Conservation (phyloP, 2,797 vertebrate genomes). For the Picus viridis region DNA sequence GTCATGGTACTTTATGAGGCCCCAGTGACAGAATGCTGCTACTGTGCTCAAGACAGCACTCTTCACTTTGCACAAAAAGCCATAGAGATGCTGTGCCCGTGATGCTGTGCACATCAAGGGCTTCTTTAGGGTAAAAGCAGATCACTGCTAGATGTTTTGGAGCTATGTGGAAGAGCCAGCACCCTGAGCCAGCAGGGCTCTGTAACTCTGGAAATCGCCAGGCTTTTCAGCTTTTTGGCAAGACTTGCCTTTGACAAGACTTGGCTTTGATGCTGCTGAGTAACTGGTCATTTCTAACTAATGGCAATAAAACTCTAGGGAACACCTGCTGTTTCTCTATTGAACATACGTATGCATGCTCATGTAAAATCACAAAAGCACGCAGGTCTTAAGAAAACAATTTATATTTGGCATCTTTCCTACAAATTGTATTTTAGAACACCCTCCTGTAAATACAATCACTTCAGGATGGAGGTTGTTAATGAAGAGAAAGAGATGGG, state of each 20-base stretch:
- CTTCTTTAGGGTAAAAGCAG: background rate
- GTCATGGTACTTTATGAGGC: background rate
- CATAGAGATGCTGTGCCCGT: background rate
- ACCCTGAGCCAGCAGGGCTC: background rate
- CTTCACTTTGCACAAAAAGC: background rate
- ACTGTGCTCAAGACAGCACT: background rate
- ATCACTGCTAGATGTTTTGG: background rate
- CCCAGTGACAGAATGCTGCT: background rate
- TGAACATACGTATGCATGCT: slow-evolving; percentile 51
- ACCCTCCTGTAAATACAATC: slow-evolving; percentile 17
- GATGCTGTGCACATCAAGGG: background rate
- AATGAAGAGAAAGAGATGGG: background rate
- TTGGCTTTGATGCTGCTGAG: slow-evolving; percentile 43
- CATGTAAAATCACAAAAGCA: slow-evolving; percentile 47
- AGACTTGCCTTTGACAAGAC: slow-evolving; percentile 8
- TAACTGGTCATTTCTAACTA: slow-evolving; percentile 63
- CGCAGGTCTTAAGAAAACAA: slow-evolving; percentile 14
- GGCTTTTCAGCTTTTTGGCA: slow-evolving; percentile 12
- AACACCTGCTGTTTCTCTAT: slow-evolving; percentile 54
- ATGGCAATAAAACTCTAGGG: slow-evolving; percentile 46
- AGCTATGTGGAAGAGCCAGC: background rate
- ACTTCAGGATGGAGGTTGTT: slow-evolving; percentile 8
- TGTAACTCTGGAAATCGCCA: background rate
- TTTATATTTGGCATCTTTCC: slow-evolving; percentile 46
- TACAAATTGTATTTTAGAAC: slow-evolving; percentile 10